Percentiles rank a stretch among this genome's conserved stretches.
Evolutionary conservation across 2,888 invertebrate genomes (phyloP).

Genomic region (Drosophila buzzatii): DNA sequence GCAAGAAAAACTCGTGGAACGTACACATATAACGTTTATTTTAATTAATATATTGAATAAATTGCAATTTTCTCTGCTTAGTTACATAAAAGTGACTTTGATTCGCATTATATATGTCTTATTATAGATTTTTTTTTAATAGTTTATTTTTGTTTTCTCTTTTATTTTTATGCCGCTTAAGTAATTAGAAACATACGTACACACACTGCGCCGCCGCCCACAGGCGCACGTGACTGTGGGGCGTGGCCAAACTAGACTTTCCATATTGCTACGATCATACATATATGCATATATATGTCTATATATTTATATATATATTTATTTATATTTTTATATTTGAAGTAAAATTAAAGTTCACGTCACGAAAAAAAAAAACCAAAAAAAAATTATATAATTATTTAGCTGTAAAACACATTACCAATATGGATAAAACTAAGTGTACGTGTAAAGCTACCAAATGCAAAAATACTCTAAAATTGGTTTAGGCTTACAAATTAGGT

Average conservation of each 20-base stretch:
- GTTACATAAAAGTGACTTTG: constrained; percentile 73
- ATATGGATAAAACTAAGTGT: constrained; percentile 43
- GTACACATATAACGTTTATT: constrained; percentile 17
- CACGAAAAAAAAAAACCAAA: constrained; percentile 19
- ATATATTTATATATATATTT: constrained; percentile 11
- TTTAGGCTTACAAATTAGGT: constrained; percentile 44
- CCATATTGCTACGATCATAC: constrained; percentile 17
- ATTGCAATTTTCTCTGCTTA: constrained; percentile 38
- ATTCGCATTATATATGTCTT: constrained; percentile 46
- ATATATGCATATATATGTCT: neutral
- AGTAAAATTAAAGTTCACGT: constrained; percentile 9
- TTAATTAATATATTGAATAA: constrained; percentile 29
- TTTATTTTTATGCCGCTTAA: constrained; percentile 14
- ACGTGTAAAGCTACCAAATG: constrained; percentile 73
- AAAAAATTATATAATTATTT: neutral
- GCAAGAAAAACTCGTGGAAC: neutral
- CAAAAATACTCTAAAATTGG: constrained; percentile 65
- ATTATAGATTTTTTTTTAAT: constrained; percentile 20
- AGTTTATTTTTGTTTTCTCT: constrained; percentile 17
- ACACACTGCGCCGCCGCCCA: constrained; percentile 18
- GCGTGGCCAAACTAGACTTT: constrained; percentile 34
- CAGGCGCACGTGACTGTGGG: constrained; percentile 13
- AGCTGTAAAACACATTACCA: constrained; percentile 34
- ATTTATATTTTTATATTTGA: constrained; percentile 3
- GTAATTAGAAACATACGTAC: constrained; percentile 28